Conservation (phyloP, 2,888 invertebrate species). For the Sarcophaga rosellei region DNA sequence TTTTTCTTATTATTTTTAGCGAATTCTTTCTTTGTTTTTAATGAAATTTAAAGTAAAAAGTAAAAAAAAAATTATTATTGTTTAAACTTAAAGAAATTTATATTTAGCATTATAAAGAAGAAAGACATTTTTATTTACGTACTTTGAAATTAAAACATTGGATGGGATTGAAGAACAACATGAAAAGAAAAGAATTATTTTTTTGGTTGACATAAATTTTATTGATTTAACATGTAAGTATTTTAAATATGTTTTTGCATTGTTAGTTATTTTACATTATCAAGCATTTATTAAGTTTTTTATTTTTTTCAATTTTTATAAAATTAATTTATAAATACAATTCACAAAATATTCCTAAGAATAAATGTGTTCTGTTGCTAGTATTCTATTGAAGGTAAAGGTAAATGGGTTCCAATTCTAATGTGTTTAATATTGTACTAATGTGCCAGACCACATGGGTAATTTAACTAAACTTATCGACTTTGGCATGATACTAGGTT, state of each 20-base stretch:
- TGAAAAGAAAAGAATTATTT: slow-evolving; percentile 63
- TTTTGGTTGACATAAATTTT: slow-evolving; percentile 54
- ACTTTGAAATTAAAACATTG: slow-evolving; percentile 64
- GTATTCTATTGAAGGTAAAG: too few relatives aligned
- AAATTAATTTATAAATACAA: too few relatives aligned
- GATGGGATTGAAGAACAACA: slow-evolving; percentile 49
- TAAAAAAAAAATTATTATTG: slow-evolving; percentile 10
- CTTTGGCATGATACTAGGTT: too few relatives aligned
- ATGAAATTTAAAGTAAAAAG: neutral
- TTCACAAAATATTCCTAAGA: too few relatives aligned
- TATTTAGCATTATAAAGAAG: slow-evolving; percentile 43
- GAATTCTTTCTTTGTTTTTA: neutral
- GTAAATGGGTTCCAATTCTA: too few relatives aligned
- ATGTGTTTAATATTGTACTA: too few relatives aligned
- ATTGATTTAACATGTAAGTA: slow-evolving; percentile 27
- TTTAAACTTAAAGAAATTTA: slow-evolving; percentile 40
- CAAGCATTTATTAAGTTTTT: too few relatives aligned
- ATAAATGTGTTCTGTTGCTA: too few relatives aligned
- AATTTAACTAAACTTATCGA: too few relatives aligned
- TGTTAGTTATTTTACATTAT: neutral
- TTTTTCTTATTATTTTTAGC: neutral
- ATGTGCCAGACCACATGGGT: too few relatives aligned
- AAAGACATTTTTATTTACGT: slow-evolving; percentile 51
- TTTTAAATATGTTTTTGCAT: slow-evolving; percentile 55
- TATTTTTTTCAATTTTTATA: too few relatives aligned